Percentiles rank a stretch among this genome's conserved stretches.
Conservation (phyloP, 2,888 invertebrate genomes). For the Drosophila subquinaria region DNA sequence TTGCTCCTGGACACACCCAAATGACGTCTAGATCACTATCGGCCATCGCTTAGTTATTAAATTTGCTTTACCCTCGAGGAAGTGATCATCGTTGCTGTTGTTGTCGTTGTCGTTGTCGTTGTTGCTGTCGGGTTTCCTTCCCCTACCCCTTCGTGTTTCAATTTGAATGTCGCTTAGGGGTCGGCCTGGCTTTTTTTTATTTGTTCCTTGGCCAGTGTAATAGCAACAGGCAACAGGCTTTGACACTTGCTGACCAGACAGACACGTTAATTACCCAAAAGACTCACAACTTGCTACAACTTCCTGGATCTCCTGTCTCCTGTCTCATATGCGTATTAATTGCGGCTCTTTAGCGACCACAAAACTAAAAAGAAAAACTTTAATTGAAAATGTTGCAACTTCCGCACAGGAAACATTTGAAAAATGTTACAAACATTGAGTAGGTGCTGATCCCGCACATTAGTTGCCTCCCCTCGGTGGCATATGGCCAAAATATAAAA, state of each 20-base stretch:
- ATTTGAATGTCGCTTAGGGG: slow-evolving; percentile 70
- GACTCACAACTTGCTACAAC: slow-evolving; percentile 54
- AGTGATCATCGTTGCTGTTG: slow-evolving; percentile 47
- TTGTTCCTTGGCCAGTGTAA: background rate
- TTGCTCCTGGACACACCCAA: slow-evolving; percentile 37
- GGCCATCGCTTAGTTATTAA: slow-evolving; percentile 59
- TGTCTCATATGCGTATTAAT: slow-evolving; percentile 56
- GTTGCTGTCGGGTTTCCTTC: slow-evolving; percentile 26
- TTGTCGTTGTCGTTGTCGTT: slow-evolving; percentile 3
- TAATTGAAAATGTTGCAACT: slow-evolving; percentile 75
- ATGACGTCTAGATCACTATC: slow-evolving; percentile 67
- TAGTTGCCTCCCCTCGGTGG: slow-evolving; percentile 24
- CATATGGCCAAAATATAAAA: slow-evolving; percentile 44
- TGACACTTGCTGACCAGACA: slow-evolving; percentile 61
- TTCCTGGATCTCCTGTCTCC: slow-evolving; percentile 53
- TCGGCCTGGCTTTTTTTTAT: slow-evolving; percentile 22
- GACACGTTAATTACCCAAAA: slow-evolving; percentile 63
- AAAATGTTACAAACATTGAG: slow-evolving; percentile 56
- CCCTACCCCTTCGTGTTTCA: slow-evolving; percentile 29
- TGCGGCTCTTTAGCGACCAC: slow-evolving; percentile 72
- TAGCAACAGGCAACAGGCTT: slow-evolving; percentile 76
- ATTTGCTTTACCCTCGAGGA: slow-evolving; percentile 70
- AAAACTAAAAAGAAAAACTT: slow-evolving; percentile 27
- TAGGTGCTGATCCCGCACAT: slow-evolving; percentile 58
- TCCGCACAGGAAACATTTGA: slow-evolving; percentile 70